Percentiles rank a stretch among this genome's conserved stretches.
These are phyloP conservation scores for Wiebesia pumilae DNA, from an alignment of 1,140 invertebrate species.

Conservation along the genomic window DNA sequence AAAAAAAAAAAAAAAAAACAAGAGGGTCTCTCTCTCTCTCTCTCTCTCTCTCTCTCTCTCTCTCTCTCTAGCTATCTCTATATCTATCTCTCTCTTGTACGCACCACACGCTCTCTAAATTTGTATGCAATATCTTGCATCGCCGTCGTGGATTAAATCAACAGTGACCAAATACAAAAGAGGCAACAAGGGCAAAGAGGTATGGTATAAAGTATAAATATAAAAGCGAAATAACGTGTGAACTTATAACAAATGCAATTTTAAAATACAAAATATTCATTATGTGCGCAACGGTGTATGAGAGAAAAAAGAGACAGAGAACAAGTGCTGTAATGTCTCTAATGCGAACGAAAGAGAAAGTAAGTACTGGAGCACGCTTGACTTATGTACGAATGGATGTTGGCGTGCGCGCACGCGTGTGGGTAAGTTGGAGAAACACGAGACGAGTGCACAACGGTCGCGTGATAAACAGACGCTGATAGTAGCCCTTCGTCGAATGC, in stretches of 20 bases:
- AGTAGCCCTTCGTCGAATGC: background rate
- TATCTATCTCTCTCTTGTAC: no score
- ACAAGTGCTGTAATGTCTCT: no score
- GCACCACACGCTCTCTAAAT: background rate
- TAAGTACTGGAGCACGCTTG: background rate
- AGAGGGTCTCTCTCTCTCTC: background rate
- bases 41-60: background rate
- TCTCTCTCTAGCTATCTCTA: background rate
- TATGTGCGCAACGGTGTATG: no score
- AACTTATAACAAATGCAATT: no score
- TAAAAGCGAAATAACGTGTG: no score
- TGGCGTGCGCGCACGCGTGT: background rate
- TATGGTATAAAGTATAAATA: background rate
- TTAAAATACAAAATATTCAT: no score
- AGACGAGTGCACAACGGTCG: conserved; percentile 15
- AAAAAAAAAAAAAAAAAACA: background rate
- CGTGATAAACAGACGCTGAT: conserved; percentile 21
- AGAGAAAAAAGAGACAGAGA: no score
- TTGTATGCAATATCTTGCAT: background rate
- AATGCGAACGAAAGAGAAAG: background rate
- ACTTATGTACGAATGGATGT: background rate
- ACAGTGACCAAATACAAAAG: background rate
- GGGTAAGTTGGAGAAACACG: background rate
- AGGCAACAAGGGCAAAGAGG: background rate
- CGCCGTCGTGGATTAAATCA: background rate